Evolutionary conservation across 2,113 vertebrate species (phyloP).

Genomic region (Gopherus flavomarginatus): DNA sequence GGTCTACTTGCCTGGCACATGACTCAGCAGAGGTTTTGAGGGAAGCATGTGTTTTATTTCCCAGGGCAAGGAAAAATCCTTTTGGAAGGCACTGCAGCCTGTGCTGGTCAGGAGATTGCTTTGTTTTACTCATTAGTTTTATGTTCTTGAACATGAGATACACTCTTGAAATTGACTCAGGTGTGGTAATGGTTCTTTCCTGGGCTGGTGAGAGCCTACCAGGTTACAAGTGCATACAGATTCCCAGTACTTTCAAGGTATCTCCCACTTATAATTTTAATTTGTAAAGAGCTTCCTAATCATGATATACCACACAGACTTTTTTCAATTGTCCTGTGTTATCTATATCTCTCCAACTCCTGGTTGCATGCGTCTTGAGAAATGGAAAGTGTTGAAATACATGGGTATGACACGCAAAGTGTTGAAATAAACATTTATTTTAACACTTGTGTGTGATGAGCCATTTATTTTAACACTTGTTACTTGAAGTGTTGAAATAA

Average conservation of each 20-base stretch:
- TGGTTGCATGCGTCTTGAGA: constrained; percentile 69
- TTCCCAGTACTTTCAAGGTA: constrained; percentile 38
- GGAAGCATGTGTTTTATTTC: neutral
- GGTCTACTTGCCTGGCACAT: neutral
- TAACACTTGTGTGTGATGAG: constrained; percentile 83
- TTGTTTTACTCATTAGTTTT: neutral
- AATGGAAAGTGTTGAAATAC: constrained; percentile 80
- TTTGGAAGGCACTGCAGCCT: neutral
- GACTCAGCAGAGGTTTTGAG: neutral
- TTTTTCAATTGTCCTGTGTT: neutral
- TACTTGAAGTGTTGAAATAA: constrained; percentile 83
- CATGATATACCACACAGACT: constrained; percentile 26
- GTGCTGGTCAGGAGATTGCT: neutral
- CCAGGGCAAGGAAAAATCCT: neutral
- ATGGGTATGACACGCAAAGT: constrained; percentile 77
- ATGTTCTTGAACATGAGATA: neutral
- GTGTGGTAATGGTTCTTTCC: neutral
- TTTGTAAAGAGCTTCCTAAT: constrained; percentile 9
- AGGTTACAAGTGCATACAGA: constrained; percentile 14
- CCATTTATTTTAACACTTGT: constrained; percentile 85
- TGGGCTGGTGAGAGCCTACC: constrained; percentile 26
- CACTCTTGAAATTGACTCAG: neutral
- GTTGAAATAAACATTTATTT: constrained; percentile 85
- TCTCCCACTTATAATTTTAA: constrained; percentile 33
- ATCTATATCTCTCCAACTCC: constrained; percentile 59